Evolutionary conservation across 35 echinoderm and acorn worm genomes (phyloP), one percentile per base, ranked within the genome.

Genomic region (Patiria miniata): DNA sequence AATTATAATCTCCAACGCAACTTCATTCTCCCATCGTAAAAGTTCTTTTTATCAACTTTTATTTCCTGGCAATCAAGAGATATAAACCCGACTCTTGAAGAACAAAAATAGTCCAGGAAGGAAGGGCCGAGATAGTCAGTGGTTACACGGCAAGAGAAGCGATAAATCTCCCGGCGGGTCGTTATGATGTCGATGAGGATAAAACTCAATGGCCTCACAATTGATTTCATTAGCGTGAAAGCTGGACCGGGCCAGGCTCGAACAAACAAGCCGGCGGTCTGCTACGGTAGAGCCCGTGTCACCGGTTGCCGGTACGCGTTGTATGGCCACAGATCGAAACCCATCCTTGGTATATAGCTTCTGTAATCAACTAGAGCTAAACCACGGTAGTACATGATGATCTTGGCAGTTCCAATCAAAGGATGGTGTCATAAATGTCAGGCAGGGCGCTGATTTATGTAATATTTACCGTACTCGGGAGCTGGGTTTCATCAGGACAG

Each of bases 1-100:
- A 73, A 73, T 73, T 73, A 73, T 6, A 2, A 30, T 73, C 34
- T 34, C 21, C 21, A 73, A 10, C 14, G 26, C 8, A 73, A 30
- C 29, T 73, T 30, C 65, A 73, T 32, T 73, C 26, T 22, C 34
- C 65, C 19, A 10, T 73, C 65, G 65, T 73, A 73, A 73, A 73
- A 73, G 65, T 73, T 60, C 19, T 60, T 73, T 73, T 73, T 73
- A 73, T 73, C 23, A 73, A 73, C 65, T 73, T 73, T 7, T 73
- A 73, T 73, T 73, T 34, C 65, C 65, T 34, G 65, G 26, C 29
- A 22, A 73, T 73, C 65, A 73, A 73, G 65, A 73, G 12, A 47
- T 47, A 47, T 47, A 4, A 47, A 47, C 42, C 42, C 12, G 42
- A 47, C 42, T 47, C 42, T 47, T 47, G 4, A 47, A 47, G 42